A percentile compares a stretch with the other conserved stretches of the same genome.
Conservation (phyloP, 2,113 vertebrate genomes). For the Uria aalge region DNA sequence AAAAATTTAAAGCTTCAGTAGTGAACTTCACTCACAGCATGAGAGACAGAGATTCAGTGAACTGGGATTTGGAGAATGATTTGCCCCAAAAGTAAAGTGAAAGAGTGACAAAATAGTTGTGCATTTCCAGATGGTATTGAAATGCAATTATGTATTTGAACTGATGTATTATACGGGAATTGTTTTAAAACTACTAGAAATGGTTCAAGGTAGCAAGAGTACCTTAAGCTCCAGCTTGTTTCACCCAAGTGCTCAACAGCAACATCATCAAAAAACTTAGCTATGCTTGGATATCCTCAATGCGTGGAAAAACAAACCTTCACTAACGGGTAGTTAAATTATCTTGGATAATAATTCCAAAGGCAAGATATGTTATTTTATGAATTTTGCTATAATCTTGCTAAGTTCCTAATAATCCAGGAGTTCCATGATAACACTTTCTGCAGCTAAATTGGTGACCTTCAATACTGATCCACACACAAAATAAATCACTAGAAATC, state of each 20-base stretch:
- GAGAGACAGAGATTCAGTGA: not conserved
- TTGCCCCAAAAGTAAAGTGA: not conserved
- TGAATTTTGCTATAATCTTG: not conserved
- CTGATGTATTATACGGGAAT: not conserved
- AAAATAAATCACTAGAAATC: not conserved
- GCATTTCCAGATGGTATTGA: not conserved
- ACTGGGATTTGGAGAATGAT: not conserved
- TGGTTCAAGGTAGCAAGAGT: conserved; percentile 1
- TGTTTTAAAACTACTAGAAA: conserved; percentile 32
- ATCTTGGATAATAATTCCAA: not conserved
- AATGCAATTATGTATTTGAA: conserved; percentile 29
- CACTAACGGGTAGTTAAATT: not conserved
- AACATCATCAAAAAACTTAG: not conserved
- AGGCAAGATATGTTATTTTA: not conserved
- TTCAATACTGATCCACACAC: not conserved
- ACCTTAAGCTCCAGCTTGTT: not conserved
- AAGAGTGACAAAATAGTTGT: not conserved
- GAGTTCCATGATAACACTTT: not conserved
- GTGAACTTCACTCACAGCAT: not conserved
- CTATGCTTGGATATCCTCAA: not conserved
- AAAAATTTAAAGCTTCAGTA: not conserved
- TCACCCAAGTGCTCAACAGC: not conserved
- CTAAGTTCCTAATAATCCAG: not conserved
- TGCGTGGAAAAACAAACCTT: not conserved
- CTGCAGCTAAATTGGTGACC: not conserved